phyloP scores from a whole-genome alignment of 2,888 invertebrate genomes.

The Drosophila birchii region DNA sequence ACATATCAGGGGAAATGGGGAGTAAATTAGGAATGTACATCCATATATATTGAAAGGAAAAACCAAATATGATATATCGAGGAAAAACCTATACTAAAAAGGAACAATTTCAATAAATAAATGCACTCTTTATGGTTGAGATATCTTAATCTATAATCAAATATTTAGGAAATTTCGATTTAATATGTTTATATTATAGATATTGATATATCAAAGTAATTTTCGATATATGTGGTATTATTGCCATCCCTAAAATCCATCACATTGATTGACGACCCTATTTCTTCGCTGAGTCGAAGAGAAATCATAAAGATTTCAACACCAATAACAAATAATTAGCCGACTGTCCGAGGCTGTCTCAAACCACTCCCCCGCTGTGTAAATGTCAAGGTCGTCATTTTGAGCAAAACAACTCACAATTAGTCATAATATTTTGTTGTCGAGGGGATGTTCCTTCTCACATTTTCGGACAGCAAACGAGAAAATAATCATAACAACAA shows the following conservation, averaged over 20 bases:
- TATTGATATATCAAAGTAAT: neutral
- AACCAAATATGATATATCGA: slow-evolving; percentile 1
- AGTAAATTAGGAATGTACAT: slow-evolving; percentile 11
- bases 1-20: neutral
- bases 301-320: slow-evolving; percentile 73
- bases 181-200: neutral
- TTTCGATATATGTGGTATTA: neutral
- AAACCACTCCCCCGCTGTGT: slow-evolving; percentile 19
- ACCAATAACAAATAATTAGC: slow-evolving; percentile 78
- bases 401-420: slow-evolving; percentile 48
- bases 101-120: neutral
- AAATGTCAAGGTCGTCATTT: slow-evolving; percentile 49
- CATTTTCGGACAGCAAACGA: slow-evolving; percentile 31
- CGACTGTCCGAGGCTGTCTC: slow-evolving; percentile 55
- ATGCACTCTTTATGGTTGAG: neutral
- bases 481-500: slow-evolving; percentile 33
- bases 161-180: no score
- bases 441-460: slow-evolving; percentile 46
- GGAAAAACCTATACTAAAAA: neutral
- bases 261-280: slow-evolving; percentile 29
- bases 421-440: slow-evolving; percentile 48
- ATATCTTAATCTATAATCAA: neutral
- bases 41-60: slow-evolving; percentile 1
- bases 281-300: slow-evolving; percentile 11
- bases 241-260: slow-evolving; percentile 3